Evolutionary conservation across 1,140 invertebrate genomes (phyloP), one percentile per base, ranked within the genome.

Genomic region (Brachionus asplanchnoidis): DNA sequence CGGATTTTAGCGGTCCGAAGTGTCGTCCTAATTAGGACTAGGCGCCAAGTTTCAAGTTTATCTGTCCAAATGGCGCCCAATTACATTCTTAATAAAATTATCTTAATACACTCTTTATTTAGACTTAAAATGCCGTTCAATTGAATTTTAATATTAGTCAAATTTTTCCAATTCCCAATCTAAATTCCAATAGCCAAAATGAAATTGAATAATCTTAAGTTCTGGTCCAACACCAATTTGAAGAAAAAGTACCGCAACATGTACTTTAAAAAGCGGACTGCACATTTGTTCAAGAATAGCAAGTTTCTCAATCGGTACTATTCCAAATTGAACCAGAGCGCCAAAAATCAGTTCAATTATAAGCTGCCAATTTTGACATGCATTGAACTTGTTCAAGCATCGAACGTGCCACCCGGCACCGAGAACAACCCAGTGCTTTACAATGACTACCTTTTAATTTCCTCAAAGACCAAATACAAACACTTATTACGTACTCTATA

Each of bases 401-500:
- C 11, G 36, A 75, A 75, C n/a, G 20, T 46, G 23, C 44, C 68
- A 20, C 7, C 42, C 4, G 17, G 14, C 23, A 8, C 68, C 7
- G 12, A 68, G 11, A 68, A 40, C 26, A 68, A 68, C 14, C 4
- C n/a, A 8, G 20, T 80, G 12, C 28, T 82, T 12, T 68, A 36
- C 17, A 82, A 82, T 40, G 79, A 82, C 42, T 82, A 82, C 40
- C 36, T 82, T 28, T 26, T 82, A 60, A 82, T 82, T 28, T 68
- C 79, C 20, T 82, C 79, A 6, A 82, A 82, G 17, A 68, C 65
- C 28, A 60, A 82, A 82, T 82, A 82, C 12, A 68, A 82, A 82
- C 46, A 68, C 12, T 23, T 82, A 42, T 32, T 82, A 14, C 40
- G 26, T 12, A 82, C 79, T 11, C 40, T 82, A 40, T 82, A 65